Evolutionary conservation across 2,888 invertebrate species (phyloP).

Genomic region (Brenthis daphne): DNA sequence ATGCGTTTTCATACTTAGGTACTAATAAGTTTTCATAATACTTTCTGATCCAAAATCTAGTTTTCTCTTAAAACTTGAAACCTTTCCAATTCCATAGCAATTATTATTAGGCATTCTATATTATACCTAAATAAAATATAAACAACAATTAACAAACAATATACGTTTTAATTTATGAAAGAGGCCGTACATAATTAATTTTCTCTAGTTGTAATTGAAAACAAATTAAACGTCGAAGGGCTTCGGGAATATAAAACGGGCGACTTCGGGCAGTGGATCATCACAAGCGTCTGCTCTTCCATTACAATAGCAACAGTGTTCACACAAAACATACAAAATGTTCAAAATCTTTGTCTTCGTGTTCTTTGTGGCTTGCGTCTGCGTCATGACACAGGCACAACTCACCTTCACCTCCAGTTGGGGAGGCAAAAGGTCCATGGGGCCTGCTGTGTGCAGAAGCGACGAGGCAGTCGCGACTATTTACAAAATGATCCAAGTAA

Average conservation of each 20-base stretch:
- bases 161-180: constrained; percentile 24
- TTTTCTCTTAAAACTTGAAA: no score
- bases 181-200: constrained; percentile 38
- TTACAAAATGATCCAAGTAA: constrained; percentile 69
- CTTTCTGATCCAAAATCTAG: no score
- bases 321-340: constrained; percentile 47
- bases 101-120: not conserved
- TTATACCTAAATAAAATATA: not conserved
- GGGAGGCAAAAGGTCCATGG: constrained; percentile 70
- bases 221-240: constrained; percentile 47
- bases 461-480: constrained; percentile 64
- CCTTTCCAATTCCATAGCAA: not conserved
- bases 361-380: constrained; percentile 57
- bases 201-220: constrained; percentile 38
- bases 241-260: constrained; percentile 55
- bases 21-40: no score
- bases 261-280: constrained; percentile 11
- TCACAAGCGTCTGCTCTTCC: constrained; percentile 25
- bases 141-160: constrained; percentile 3
- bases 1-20: no score
- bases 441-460: constrained; percentile 58
- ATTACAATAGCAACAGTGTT: constrained; percentile 12
- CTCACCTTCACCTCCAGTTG: constrained; percentile 82
- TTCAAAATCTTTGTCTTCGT: constrained; percentile 52
- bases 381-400: constrained; percentile 65